Base-by-base conservation (phyloP, 2,888 invertebrate genomes). In the Lasioglossum pauxillum region DNA sequence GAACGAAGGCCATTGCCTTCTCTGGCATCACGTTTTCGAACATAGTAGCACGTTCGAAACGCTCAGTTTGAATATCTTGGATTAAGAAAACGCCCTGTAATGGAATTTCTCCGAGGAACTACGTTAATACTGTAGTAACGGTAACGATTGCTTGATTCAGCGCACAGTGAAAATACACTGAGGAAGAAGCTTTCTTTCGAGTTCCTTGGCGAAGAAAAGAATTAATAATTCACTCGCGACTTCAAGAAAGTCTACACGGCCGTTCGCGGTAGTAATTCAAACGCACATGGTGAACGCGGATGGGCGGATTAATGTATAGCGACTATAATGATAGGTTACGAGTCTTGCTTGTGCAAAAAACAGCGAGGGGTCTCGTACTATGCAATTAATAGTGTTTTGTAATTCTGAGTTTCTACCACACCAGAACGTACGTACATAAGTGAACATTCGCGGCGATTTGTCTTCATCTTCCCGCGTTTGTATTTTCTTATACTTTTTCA, bases 1-100 rank as follows among this genome's bases (percentile, higher is more conserved):
- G 86, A 8, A 82, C 86, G 64, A 90, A 87, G 3, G 12, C 0
- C 5, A 91, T 67, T 0, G 87, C 89, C 10, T 16, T 80, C n/a
- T 80, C 82, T 2, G 87, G 78, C 14, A 75, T 76, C 41, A 73
- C 64, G 23, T 46, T 76, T 44, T 19, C 19, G 12, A 75, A 80
- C 69, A 80, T 80, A 53, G 19, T 16, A 19, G 5, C 7, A 2
- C 1, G 31, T 5, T 10, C 5, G 1, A 14, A 60, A 60, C 12
- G 16, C 2, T 31, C 2, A 2, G 35, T 19, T 16, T 2, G 19
- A 67, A 19, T 31, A 8, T 67, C 7, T 14, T 19, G 8, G 16
- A 2, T 14, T 2, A 8, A 5, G 0, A 0, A 16, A 5, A 64
- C 16, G 5, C 27, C 31, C 5, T 7, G 2, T 31, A 31, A 16